phyloP scores from a whole-genome alignment of 2,797 vertebrate species.

The Distichodus sexfasciatus region DNA sequence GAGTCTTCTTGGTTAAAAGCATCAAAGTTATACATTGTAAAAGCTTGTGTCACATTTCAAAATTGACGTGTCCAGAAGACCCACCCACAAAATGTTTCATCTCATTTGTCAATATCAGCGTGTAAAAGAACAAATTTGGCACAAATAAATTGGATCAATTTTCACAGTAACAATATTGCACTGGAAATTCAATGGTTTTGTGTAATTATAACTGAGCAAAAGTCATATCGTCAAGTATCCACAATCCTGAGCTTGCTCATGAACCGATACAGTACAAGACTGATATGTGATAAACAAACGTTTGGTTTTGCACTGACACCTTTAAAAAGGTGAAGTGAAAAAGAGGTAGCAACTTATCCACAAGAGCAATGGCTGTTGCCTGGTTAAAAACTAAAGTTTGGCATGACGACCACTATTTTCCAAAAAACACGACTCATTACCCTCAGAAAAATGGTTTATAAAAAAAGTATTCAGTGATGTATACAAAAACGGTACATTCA shows the following conservation, averaged over 20 bases:
- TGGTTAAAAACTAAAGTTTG: neutral
- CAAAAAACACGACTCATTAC: constrained; percentile 15
- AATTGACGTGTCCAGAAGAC: no score
- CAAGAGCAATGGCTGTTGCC: constrained; percentile 54
- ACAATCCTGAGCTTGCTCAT: neutral
- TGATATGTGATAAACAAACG: neutral
- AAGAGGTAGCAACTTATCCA: constrained; percentile 61
- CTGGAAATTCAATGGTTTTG: neutral
- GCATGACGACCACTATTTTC: no score
- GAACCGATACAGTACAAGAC: constrained; percentile 2
- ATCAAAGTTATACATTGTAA: no score
- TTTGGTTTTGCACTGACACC: constrained; percentile 2
- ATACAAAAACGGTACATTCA: constrained; percentile 54
- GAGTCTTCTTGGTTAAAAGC: no score
- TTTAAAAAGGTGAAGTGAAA: constrained; percentile 9
- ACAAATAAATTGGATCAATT: constrained; percentile 4
- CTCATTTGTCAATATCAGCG: no score
- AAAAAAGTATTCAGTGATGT: constrained; percentile 40
- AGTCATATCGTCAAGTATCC: neutral
- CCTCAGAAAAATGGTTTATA: constrained; percentile 26
- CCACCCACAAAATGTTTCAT: neutral
- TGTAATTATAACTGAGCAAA: constrained; percentile 2
- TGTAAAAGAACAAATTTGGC: neutral
- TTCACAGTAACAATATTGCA: constrained; percentile 13
- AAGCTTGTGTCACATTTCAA: no score